Conservation (phyloP, 2,888 invertebrate species). For the Melieria crassipennis region DNA sequence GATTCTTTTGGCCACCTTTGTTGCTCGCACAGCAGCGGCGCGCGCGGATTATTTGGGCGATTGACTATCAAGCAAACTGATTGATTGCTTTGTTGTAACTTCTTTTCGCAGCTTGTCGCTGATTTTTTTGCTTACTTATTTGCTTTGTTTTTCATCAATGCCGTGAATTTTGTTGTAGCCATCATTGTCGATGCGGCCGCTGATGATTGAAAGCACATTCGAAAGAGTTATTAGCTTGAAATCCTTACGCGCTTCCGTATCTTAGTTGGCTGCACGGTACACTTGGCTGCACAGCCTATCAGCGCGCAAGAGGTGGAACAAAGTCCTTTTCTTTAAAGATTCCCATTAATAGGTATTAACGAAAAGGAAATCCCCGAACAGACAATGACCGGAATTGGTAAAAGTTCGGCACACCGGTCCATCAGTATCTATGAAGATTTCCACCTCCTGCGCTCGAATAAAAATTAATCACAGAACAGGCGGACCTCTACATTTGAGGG, state of each 20-base stretch:
- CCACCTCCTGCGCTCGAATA: too few species aligned
- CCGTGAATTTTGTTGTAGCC: not conserved
- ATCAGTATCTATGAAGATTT: too few species aligned
- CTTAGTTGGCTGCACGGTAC: too few species aligned
- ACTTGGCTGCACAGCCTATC: too few species aligned
- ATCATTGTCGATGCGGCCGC: not conserved
- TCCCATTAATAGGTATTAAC: too few species aligned
- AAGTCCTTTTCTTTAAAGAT: too few species aligned
- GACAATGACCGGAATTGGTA: too few species aligned
- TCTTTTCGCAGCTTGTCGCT: constrained; percentile 35
- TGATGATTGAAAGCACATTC: constrained; percentile 58
- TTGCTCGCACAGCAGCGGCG: not conserved
- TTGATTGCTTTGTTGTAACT: constrained; percentile 56
- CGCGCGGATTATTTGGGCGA: not conserved
- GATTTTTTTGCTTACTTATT: constrained; percentile 15
- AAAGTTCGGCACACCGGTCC: too few species aligned
- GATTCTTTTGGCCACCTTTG: not conserved
- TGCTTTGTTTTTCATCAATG: not conserved
- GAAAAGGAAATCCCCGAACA: too few species aligned
- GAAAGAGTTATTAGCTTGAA: constrained; percentile 59
- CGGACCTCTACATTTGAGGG: too few species aligned
- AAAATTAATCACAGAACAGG: too few species aligned
- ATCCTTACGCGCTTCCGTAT: constrained; percentile 42
- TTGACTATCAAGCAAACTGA: constrained; percentile 51
- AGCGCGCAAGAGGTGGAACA: too few species aligned